These are phyloP conservation scores for Nerophis lumbriciformis DNA, from an alignment of 2,113 vertebrate genomes.

Conservation along the genomic window DNA sequence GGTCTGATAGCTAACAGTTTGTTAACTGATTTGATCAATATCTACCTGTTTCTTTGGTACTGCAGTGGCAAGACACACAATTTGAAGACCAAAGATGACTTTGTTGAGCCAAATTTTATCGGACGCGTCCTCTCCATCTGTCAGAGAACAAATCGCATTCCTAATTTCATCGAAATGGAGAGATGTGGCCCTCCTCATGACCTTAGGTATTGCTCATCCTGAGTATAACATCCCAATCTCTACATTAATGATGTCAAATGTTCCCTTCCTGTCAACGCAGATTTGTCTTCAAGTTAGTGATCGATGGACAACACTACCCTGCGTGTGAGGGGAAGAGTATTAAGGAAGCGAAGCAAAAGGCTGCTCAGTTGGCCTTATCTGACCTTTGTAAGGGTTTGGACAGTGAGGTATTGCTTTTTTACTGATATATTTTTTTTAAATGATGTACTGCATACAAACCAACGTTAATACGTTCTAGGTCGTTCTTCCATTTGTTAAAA, in stretches of 20 bases:
- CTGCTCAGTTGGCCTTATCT: slow-evolving; percentile 52
- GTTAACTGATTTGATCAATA: not conserved
- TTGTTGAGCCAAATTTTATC: slow-evolving; percentile 41
- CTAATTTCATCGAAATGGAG: slow-evolving; percentile 10
- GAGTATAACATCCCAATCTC: not conserved
- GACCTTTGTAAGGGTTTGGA: slow-evolving; percentile 35
- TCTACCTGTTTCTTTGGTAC: slow-evolving; percentile 1
- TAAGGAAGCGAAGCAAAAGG: slow-evolving; percentile 55
- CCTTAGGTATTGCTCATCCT: slow-evolving; percentile 39
- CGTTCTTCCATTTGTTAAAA: no score
- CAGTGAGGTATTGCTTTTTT: slow-evolving; percentile 45
- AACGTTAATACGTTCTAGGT: no score
- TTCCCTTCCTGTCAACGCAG: slow-evolving; percentile 26
- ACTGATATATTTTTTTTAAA: not conserved
- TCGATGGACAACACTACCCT: slow-evolving; percentile 47
- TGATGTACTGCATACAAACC: not conserved
- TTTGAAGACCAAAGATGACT: slow-evolving; percentile 9
- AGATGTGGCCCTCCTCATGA: slow-evolving; percentile 49
- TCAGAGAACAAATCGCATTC: slow-evolving; percentile 25
- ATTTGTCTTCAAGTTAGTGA: slow-evolving; percentile 56
- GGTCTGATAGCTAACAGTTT: not conserved
- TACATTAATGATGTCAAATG: not conserved
- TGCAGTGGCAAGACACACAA: slow-evolving; percentile 24
- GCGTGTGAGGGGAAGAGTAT: slow-evolving; percentile 38
- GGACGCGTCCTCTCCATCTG: slow-evolving; percentile 47